A percentile compares a stretch with the other conserved stretches of the same genome.
These are phyloP conservation scores for Drosophila flavopinicola DNA, from an alignment of 2,888 invertebrate genomes.

Conservation along the genomic window DNA sequence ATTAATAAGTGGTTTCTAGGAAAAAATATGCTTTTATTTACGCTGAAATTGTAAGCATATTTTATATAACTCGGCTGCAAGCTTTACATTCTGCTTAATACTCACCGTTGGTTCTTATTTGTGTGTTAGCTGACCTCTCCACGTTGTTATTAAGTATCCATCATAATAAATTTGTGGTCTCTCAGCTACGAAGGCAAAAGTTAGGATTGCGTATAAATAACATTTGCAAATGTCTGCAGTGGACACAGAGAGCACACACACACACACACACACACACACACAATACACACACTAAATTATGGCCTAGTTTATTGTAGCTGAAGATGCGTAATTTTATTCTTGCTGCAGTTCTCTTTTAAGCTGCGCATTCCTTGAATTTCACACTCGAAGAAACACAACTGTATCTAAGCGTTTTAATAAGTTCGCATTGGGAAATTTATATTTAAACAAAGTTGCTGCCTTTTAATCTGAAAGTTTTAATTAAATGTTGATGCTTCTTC, in stretches of 20 bases:
- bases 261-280: too few species aligned
- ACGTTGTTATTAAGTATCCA: constrained; percentile 44
- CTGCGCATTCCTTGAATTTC: constrained; percentile 9
- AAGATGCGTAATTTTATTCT: constrained; percentile 13
- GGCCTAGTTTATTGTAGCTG: constrained; percentile 20
- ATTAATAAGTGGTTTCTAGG: too few species aligned
- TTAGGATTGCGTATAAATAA: constrained; percentile 30
- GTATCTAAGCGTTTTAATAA: constrained; percentile 15
- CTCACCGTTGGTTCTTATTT: constrained; percentile 11
- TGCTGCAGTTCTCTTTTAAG: constrained; percentile 8
- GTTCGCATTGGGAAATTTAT: constrained; percentile 14
- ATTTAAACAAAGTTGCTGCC: constrained; percentile 5
- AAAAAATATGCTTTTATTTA: too few species aligned
- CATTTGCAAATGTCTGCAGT: constrained; percentile 33
- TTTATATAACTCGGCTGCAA: too few species aligned
- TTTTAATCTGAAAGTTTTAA: constrained; percentile 49
- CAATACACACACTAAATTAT: constrained; percentile 23
- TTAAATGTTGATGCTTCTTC: constrained; percentile 34
- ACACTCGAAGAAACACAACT: constrained; percentile 11
- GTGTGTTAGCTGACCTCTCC: not conserved
- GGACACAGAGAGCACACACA: constrained; percentile 4
- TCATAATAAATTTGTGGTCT: constrained; percentile 35
- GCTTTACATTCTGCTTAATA: not conserved
- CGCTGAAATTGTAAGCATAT: too few species aligned
- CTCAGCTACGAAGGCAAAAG: constrained; percentile 3